Evolutionary conservation across 1,140 invertebrate species (phyloP).

Genomic region (Chironomus tepperi): DNA sequence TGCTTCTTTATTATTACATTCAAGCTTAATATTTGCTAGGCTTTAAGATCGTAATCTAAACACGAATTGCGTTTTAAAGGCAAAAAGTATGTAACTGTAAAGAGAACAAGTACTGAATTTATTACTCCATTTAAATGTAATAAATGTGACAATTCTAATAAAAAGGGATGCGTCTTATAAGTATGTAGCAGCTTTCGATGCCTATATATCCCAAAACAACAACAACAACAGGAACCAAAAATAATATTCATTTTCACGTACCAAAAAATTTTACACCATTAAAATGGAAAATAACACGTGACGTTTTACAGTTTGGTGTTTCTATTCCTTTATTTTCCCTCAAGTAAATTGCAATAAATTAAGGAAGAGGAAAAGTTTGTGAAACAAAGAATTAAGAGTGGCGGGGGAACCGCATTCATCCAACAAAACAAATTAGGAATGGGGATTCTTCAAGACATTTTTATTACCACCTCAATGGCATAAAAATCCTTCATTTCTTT

Average conservation of each 20-base stretch:
- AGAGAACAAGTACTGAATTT: slow-evolving; percentile 17
- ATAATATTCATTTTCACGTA: background rate
- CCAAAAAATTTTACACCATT: background rate
- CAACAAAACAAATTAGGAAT: background rate
- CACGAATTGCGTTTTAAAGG: slow-evolving; percentile 22
- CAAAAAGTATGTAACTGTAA: background rate
- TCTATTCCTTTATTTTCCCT: background rate
- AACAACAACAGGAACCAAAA: background rate
- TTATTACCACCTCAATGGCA: background rate
- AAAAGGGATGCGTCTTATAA: background rate
- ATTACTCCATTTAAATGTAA: slow-evolving; percentile 19
- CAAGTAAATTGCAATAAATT: background rate
- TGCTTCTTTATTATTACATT: background rate
- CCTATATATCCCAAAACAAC: background rate
- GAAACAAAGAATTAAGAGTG: background rate
- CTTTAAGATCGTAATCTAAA: background rate
- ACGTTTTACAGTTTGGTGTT: background rate
- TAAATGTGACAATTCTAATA: slow-evolving; percentile 13
- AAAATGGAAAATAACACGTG: slow-evolving; percentile 12
- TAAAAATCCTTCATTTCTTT: slow-evolving; percentile 16
- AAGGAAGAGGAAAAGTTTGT: background rate
- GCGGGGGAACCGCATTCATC: background rate
- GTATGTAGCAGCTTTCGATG: background rate
- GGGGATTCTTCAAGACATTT: background rate
- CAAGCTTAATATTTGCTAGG: background rate